These are phyloP conservation scores for Trachelus tabidus DNA, from an alignment of 2,888 invertebrate species.

Conservation along the genomic window DNA sequence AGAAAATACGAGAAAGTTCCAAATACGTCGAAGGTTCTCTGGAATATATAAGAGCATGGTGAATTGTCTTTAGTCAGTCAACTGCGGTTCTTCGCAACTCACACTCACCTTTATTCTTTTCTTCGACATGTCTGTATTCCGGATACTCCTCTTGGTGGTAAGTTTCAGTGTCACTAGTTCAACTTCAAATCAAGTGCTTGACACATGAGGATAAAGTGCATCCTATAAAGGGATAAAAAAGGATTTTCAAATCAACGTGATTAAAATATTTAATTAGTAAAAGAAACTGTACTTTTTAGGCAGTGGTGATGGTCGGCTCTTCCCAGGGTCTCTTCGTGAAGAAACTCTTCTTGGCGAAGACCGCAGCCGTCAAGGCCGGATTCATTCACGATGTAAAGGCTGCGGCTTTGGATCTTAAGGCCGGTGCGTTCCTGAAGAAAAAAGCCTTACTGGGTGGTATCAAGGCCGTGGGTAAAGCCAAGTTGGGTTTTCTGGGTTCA, in stretches of 20 bases:
- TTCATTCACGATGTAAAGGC: slow-evolving; percentile 16
- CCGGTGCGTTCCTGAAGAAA: slow-evolving; percentile 17
- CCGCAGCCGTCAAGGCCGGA: slow-evolving; percentile 9
- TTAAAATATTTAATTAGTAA: too few relatives aligned
- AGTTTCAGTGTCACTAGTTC: background rate
- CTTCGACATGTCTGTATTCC: slow-evolving; percentile 15
- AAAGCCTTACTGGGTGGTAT: slow-evolving; percentile 15
- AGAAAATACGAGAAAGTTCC: slow-evolving; percentile 17
- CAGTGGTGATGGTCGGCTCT: slow-evolving; percentile 13
- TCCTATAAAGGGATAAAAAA: too few relatives aligned
- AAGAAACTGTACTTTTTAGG: slow-evolving; percentile 6
- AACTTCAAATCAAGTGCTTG: background rate
- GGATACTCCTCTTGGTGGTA: slow-evolving; percentile 19
- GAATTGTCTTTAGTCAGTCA: slow-evolving; percentile 13
- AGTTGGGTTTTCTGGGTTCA: slow-evolving; percentile 12
- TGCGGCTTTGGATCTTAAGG: slow-evolving; percentile 20
- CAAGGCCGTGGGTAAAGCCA: slow-evolving; percentile 17
- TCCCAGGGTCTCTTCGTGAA: slow-evolving; percentile 16
- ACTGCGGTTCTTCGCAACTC: slow-evolving; percentile 9
- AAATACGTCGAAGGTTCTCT: slow-evolving; percentile 6
- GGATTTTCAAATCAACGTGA: too few relatives aligned
- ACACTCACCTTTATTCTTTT: background rate
- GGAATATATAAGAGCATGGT: slow-evolving; percentile 12
- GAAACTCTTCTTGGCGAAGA: slow-evolving; percentile 13
- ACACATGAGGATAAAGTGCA: too few relatives aligned